These are phyloP conservation scores for Cataglyphis rosenhaueri DNA, from an alignment of 2,888 invertebrate genomes.

Conservation along the genomic window DNA sequence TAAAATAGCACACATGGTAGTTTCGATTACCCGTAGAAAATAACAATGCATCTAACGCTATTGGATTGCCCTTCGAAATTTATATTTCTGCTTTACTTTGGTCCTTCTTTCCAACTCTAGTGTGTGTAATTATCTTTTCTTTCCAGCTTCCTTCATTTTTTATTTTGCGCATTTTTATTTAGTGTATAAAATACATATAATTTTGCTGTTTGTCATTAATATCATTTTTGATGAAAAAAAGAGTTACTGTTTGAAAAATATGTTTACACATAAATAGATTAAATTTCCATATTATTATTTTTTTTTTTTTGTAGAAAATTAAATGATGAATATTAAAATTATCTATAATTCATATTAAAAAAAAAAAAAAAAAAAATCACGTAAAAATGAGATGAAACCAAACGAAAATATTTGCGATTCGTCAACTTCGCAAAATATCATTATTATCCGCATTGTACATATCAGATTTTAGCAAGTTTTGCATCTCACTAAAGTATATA, in stretches of 20 bases:
- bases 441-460: not conserved
- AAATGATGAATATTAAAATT: constrained; percentile 15
- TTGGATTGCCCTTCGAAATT: not conserved
- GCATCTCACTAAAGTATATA: not conserved
- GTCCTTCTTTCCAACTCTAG: constrained; percentile 59
- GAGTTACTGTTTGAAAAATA: constrained; percentile 3
- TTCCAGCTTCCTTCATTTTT: not conserved
- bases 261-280: constrained; percentile 9
- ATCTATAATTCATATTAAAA: constrained; percentile 5
- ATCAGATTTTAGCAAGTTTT: constrained; percentile 11
- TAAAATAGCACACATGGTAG: not conserved
- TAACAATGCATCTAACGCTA: constrained; percentile 15
- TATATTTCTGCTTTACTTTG: constrained; percentile 59
- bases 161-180: not conserved
- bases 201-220: not conserved
- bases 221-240: not conserved
- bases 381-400: not conserved
- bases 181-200: not conserved
- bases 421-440: constrained; percentile 29
- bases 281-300: constrained; percentile 12
- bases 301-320: not conserved
- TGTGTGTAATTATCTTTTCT: not conserved
- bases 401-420: constrained; percentile 9
- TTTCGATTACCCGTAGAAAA: constrained; percentile 6
- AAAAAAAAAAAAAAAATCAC: not conserved